Percentiles rank a stretch among this genome's conserved stretches.
Conservation (phyloP, 2,888 invertebrate genomes). For the Aethes cnicana region DNA sequence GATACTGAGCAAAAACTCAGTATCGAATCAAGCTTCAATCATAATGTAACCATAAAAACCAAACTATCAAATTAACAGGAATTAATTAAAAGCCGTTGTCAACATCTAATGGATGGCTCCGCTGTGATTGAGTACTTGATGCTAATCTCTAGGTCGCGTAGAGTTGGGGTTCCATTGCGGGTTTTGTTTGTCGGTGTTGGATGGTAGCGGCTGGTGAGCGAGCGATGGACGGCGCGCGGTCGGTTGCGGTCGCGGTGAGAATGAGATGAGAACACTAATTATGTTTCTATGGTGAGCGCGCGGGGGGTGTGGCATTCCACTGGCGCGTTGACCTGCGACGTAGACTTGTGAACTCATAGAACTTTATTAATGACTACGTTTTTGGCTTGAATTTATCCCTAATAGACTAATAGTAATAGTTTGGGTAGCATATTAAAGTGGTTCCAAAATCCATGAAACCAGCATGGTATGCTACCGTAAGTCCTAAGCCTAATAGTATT, state of each 20-base stretch:
- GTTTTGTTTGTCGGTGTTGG: not conserved
- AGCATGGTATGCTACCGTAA: too few species aligned
- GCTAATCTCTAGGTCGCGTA: conserved; percentile 4
- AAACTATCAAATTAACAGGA: conserved; percentile 46
- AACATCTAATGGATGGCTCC: conserved; percentile 33
- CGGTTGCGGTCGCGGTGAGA: conserved; percentile 52
- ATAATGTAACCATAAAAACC: conserved; percentile 41
- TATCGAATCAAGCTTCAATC: conserved; percentile 28
- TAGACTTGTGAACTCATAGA: conserved; percentile 44
- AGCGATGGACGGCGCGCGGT: conserved; percentile 53
- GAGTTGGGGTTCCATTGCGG: conserved; percentile 26
- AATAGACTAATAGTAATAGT: too few species aligned
- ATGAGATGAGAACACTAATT: conserved; percentile 75
- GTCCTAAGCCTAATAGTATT: too few species aligned
- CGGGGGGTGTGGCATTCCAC: conserved; percentile 70
- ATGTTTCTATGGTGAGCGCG: conserved; percentile 71
- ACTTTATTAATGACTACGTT: conserved; percentile 22
- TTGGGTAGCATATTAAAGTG: too few species aligned
- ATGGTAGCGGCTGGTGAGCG: not conserved
- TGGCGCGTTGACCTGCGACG: conserved; percentile 56
- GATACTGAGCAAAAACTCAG: conserved; percentile 18
- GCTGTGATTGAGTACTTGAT: conserved; percentile 19
- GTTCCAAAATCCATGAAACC: too few species aligned
- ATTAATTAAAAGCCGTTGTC: conserved; percentile 52
- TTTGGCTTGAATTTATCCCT: too few species aligned